Percentiles rank a stretch among this genome's conserved stretches.
phyloP scores from a whole-genome alignment of 2,797 vertebrate genomes.

The Micropoecilia bifurca region DNA sequence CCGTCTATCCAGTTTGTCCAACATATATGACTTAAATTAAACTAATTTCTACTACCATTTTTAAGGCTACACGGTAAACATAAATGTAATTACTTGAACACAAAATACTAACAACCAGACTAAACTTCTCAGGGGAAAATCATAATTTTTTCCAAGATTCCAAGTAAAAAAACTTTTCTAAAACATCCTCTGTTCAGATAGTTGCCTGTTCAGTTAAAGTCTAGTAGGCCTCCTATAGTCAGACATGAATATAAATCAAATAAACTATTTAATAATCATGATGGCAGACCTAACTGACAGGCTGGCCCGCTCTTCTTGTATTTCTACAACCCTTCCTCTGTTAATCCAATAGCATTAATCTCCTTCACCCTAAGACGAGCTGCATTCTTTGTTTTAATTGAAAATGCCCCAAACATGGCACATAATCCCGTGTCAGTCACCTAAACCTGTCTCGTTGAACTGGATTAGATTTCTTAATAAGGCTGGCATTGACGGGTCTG shows the following conservation, averaged over 20 bases:
- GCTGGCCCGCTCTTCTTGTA: neutral
- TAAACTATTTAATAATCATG: conserved; percentile 13
- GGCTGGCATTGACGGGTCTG: conserved; percentile 6
- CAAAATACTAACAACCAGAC: neutral
- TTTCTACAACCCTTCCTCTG: conserved; percentile 27
- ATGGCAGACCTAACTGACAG: conserved; percentile 16
- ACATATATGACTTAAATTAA: conserved; percentile 9
- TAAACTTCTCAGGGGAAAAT: neutral
- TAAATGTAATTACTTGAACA: neutral
- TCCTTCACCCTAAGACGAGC: neutral
- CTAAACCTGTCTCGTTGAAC: conserved; percentile 10
- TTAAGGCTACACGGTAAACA: neutral
- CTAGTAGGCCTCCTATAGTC: neutral
- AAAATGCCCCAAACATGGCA: neutral
- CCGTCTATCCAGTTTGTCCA: neutral
- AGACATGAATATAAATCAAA: conserved; percentile 50
- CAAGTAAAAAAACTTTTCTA: neutral
- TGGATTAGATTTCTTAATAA: neutral
- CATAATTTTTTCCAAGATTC: fast-evolving
- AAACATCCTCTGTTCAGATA: neutral
- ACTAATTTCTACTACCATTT: conserved; percentile 6
- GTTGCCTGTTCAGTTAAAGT: neutral
- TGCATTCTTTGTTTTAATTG: neutral
- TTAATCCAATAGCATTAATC: conserved; percentile 6
- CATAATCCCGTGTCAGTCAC: neutral